phyloP scores from a whole-genome alignment of 2,888 invertebrate genomes.

The Sarcophaga variegata region DNA sequence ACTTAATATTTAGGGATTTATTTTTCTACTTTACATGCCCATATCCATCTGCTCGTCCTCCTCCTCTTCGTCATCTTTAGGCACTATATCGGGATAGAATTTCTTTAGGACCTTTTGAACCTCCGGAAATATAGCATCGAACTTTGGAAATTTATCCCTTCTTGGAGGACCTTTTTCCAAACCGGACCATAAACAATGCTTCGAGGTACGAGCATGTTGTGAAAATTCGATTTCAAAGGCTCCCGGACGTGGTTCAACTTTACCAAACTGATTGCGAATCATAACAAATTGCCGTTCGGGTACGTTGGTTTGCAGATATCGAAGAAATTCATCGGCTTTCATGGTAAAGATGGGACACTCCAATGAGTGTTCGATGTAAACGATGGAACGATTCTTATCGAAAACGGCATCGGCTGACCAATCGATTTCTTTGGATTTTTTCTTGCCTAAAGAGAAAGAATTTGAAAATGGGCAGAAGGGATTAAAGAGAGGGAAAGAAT shows the following conservation, averaged over 20 bases:
- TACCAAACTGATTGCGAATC: conserved; percentile 76
- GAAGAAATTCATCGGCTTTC: conserved; percentile 76
- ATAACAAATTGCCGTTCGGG: conserved; percentile 77
- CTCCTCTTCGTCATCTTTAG: conserved; percentile 52
- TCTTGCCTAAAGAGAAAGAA: conserved; percentile 49
- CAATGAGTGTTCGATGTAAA: conserved; percentile 78
- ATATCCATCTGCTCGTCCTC: conserved; percentile 53
- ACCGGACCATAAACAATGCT: conserved; percentile 75
- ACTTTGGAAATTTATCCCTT: conserved; percentile 77
- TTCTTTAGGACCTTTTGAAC: conserved; percentile 76
- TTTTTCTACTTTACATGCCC: too few species aligned
- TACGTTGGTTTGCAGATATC: conserved; percentile 73
- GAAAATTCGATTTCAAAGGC: conserved; percentile 78
- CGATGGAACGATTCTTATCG: conserved; percentile 76
- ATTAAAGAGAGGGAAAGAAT: too few species aligned
- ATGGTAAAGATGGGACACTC: conserved; percentile 79
- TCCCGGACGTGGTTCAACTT: conserved; percentile 74
- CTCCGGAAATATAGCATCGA: conserved; percentile 74
- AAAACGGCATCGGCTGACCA: conserved; percentile 77
- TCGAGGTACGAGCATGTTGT: conserved; percentile 78
- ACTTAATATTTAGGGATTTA: neutral
- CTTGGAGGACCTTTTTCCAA: conserved; percentile 78
- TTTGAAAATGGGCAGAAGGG: neutral
- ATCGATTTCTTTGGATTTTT: conserved; percentile 72
- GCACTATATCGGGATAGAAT: conserved; percentile 75